Base-by-base conservation (phyloP, 1,140 invertebrate genomes). In the Yoshiicerus persimilis region DNA sequence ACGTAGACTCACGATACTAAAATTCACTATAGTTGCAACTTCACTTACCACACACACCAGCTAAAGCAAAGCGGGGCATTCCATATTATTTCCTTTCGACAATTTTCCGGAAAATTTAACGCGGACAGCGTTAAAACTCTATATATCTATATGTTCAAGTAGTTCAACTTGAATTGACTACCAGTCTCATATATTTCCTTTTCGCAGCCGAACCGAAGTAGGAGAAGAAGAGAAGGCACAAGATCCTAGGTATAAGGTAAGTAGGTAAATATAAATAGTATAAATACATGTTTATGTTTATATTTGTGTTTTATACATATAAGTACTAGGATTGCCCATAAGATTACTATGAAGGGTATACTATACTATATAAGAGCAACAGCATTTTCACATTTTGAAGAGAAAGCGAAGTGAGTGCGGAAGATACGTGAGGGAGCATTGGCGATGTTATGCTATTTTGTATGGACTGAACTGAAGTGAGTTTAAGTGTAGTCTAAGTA, bases 91-190 rank as follows among this genome's bases (percentile, higher is more conserved):
- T 84, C 83, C 39, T 84, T 41, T 84, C 83, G 83, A 84, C 83
- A 84, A 84, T 84, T 84, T 84, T 84, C 83, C 83, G 23, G 23
- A 47, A 47, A 84, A 84, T 84, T 84, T 84, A 84, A 84, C 83
- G 30, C 23, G 39, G 83, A 47, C 83, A 84, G 38, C 23, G 83
- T 84, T 84, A 84, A 84, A 84, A 84, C 16, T 41, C 27, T 41
- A 32, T 62, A 56, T 84, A 84, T 80, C 75, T 36, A 80, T 32
- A 10, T 36, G 32, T 6, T 36, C 70, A 36, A 20, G 30, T 80
- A 11, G 30, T 38, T 80, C 32, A 38, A 32, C 34, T 80, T 38
- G 75, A 38, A 80, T 80, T 80, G 75, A 80, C 75, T 80, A 36
- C 27, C 32, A n/a, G 75, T n/a, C 75, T n/a, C 32, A 80, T 80